Percentiles rank a stretch among this genome's conserved stretches.
These are phyloP conservation scores for Falcunculus frontatus DNA, from an alignment of 2,113 vertebrate species.

Conservation along the genomic window DNA sequence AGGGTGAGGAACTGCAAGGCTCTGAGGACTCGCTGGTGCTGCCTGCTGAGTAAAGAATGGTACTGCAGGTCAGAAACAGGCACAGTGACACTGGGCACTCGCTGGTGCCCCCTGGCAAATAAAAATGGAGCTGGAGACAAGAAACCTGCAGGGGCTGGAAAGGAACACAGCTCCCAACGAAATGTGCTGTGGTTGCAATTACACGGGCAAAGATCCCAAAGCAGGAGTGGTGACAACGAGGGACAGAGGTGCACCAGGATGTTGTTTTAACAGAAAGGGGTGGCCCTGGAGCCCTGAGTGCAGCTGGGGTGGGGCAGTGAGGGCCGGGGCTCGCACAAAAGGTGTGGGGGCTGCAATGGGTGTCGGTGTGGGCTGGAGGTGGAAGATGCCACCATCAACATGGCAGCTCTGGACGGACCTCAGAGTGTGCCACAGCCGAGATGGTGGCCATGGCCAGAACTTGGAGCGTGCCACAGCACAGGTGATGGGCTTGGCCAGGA, in stretches of 20 bases:
- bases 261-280: not conserved
- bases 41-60: fast-evolving
- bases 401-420: not conserved
- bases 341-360: not conserved
- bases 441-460: not conserved
- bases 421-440: not conserved
- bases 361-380: not conserved
- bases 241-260: not conserved
- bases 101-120: not conserved
- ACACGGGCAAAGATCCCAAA: not conserved
- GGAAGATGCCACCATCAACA: not conserved
- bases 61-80: not conserved
- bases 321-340: fast-evolving
- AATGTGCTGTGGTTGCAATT: fast-evolving
- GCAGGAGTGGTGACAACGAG: not conserved
- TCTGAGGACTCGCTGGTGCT: fast-evolving
- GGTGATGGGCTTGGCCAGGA: not conserved
- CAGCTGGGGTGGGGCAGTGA: not conserved
- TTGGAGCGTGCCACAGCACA: not conserved
- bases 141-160: no score
- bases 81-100: fast-evolving
- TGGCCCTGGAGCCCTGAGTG: not conserved
- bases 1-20: fast-evolving
- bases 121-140: not conserved
- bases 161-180: not conserved